Conservation (phyloP, 1,140 invertebrate genomes). For the Piezodorus guildinii region DNA sequence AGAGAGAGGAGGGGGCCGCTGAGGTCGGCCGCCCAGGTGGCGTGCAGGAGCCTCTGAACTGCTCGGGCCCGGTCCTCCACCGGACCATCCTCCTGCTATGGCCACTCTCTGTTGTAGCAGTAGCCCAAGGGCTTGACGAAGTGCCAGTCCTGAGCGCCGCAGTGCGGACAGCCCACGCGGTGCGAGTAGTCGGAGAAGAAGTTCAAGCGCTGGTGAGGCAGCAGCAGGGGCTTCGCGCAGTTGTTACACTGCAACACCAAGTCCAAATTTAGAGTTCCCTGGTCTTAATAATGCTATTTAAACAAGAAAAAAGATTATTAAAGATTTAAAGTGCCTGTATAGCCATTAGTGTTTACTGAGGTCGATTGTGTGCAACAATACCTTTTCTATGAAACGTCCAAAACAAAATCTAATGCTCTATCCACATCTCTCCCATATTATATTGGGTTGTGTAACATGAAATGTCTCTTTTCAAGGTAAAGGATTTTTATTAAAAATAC, state of each 20-base stretch:
- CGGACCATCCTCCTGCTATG: constrained; percentile 67
- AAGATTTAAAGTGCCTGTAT: too few relatives aligned
- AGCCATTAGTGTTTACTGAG: too few relatives aligned
- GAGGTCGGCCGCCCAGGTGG: constrained; percentile 26
- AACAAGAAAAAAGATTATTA: too few relatives aligned
- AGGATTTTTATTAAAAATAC: too few relatives aligned
- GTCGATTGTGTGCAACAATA: too few relatives aligned
- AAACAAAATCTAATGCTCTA: too few relatives aligned
- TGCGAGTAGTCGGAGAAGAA: constrained; percentile 94
- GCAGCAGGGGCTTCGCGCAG: constrained; percentile 73
- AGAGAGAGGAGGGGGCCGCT: constrained; percentile 19
- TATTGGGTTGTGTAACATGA: too few relatives aligned
- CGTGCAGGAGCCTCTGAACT: constrained; percentile 26
- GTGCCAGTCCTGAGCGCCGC: constrained; percentile 79
- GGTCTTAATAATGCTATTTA: too few relatives aligned
- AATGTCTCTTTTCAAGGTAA: too few relatives aligned
- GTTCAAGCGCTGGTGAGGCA: constrained; percentile 73
- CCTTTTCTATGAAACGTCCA: too few relatives aligned
- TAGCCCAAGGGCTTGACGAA: constrained; percentile 80
- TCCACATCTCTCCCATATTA: too few relatives aligned
- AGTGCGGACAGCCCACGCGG: constrained; percentile 79
- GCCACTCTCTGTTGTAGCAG: constrained; percentile 72
- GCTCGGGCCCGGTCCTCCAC: constrained; percentile 29
- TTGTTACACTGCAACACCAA: constrained; percentile 61
- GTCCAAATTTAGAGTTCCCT: not conserved